Percentiles rank a stretch among this genome's conserved stretches.
Conservation (phyloP, 2,113 vertebrate species). For the Anseranas semipalmata region DNA sequence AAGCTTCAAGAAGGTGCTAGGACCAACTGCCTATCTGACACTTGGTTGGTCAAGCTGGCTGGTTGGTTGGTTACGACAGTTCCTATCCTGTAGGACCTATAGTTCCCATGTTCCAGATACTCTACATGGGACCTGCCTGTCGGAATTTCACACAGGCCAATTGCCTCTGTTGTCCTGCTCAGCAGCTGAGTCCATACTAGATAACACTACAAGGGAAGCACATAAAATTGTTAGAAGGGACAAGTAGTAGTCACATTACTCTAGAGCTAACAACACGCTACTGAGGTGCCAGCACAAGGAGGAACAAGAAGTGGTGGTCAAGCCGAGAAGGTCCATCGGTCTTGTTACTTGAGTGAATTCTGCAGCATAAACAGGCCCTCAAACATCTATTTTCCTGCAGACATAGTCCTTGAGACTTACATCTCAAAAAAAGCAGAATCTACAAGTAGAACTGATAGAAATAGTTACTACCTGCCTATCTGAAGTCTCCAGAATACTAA, state of each 20-base stretch:
- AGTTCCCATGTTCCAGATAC: background rate
- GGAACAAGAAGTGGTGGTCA: background rate
- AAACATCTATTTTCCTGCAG: background rate
- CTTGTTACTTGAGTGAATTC: background rate
- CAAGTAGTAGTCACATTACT: background rate
- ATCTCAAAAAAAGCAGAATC: background rate
- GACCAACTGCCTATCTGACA: background rate
- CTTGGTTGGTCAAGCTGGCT: background rate
- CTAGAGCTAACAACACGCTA: background rate
- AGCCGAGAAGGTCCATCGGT: background rate
- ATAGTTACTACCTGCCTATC: background rate
- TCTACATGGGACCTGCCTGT: background rate
- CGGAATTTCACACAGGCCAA: background rate
- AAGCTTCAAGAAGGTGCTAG: background rate
- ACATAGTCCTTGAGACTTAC: background rate
- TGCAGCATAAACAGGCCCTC: background rate
- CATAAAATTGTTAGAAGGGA: background rate
- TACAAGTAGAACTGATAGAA: background rate
- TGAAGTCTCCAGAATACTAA: background rate
- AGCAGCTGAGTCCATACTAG: background rate
- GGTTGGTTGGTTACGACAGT: background rate
- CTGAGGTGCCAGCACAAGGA: background rate
- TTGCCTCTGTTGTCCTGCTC: background rate
- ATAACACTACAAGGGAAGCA: background rate
- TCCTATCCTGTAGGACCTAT: background rate